A percentile compares a stretch with the other conserved stretches of the same genome.
Conservation (phyloP, 92 coral and sea anemone species). For the Zoanthus solanderi region DNA sequence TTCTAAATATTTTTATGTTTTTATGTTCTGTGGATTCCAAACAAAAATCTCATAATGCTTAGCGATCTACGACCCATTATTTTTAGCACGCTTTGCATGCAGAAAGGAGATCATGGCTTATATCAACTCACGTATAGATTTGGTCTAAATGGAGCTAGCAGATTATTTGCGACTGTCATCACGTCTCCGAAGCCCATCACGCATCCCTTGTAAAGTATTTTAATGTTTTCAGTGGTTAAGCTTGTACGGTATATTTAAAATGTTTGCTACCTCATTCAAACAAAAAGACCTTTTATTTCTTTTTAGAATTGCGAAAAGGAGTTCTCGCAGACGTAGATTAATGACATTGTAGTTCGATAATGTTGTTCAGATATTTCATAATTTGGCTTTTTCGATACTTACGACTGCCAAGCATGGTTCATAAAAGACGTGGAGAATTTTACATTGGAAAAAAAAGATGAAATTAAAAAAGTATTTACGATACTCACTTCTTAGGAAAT, state of each 20-base stretch:
- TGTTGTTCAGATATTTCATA: background rate
- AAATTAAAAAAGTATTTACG: background rate
- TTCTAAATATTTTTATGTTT: too few species aligned
- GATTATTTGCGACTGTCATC: conserved; percentile 16
- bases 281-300: too few species aligned
- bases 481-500: background rate
- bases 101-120: background rate
- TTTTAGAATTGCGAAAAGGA: background rate
- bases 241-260: background rate
- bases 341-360: background rate
- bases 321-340: too few species aligned
- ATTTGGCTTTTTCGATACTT: conserved; percentile 7
- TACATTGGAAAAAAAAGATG: background rate
- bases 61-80: background rate
- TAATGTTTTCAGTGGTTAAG: background rate
- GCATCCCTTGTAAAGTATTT: background rate
- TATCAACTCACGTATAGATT: background rate
- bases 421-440: background rate
- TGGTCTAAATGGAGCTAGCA: background rate
- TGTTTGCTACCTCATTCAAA: too few species aligned
- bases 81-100: background rate
- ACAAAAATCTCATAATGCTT: too few species aligned
- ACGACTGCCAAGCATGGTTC: conserved; percentile 10
- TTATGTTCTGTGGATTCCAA: too few species aligned
- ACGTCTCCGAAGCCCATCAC: background rate